A percentile compares a stretch with the other conserved stretches of the same genome.
phyloP scores from a whole-genome alignment of 30 jellyfish, hydroid and myxozoan genomes.

The Hydractinia symbiolongicarpus region DNA sequence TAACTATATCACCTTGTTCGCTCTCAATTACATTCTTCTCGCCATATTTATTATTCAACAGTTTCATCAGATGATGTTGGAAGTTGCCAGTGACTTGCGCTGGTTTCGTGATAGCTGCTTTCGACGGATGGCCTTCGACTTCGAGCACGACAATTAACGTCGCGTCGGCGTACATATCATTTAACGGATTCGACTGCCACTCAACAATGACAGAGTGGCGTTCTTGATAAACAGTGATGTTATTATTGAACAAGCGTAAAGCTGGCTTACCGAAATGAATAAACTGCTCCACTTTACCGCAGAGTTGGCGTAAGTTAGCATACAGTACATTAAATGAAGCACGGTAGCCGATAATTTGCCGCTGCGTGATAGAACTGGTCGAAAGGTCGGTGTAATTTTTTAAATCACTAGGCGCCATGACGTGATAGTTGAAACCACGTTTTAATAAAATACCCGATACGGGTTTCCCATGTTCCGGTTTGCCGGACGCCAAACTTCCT shows the following conservation, averaged over 20 bases:
- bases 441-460: constrained; percentile 87
- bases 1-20: constrained; percentile 73
- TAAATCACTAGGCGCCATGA: constrained; percentile 95
- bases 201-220: constrained; percentile 69
- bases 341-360: constrained; percentile 71
- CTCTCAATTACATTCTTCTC: constrained; percentile 69
- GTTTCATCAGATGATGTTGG: constrained; percentile 72
- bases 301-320: constrained; percentile 55
- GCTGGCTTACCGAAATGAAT: constrained; percentile 72
- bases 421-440: constrained; percentile 94
- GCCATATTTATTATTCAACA: constrained; percentile 70
- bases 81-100: constrained; percentile 53
- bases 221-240: constrained; percentile 62
- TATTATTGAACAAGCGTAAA: constrained; percentile 54
- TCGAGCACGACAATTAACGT: constrained; percentile 68
- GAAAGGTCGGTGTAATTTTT: constrained; percentile 80
- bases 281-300: constrained; percentile 82
- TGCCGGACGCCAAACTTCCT: constrained; percentile 95
- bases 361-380: constrained; percentile 77
- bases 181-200: constrained; percentile 87
- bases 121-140: constrained; percentile 82
- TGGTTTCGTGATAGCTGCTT: constrained; percentile 46
- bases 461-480: constrained; percentile 84
- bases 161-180: constrained; percentile 95
- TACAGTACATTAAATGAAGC: constrained; percentile 64